Conservation (phyloP, 2,888 invertebrate genomes). For the Rhorus exstirpatorius region DNA sequence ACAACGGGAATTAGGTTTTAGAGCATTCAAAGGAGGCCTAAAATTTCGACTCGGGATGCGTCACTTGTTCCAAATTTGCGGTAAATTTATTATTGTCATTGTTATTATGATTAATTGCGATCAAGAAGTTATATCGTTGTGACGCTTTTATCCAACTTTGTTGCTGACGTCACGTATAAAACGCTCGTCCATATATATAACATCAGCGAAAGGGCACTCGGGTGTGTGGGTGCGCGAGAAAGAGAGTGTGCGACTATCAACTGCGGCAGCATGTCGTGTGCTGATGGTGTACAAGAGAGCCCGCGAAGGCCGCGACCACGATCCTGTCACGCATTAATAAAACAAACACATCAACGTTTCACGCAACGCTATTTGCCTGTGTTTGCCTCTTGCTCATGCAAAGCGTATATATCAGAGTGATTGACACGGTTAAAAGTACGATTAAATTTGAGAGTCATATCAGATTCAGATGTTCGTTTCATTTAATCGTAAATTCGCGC, state of each 20-base stretch:
- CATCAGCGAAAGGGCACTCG: conserved; percentile 59
- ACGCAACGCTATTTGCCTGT: conserved; percentile 73
- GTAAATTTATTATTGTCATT: conserved; percentile 8
- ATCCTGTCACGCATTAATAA: conserved; percentile 82
- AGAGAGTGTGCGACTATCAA: conserved; percentile 43
- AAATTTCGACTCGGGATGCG: not conserved
- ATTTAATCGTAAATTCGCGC: not conserved
- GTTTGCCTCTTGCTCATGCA: conserved; percentile 31
- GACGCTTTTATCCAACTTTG: conserved; percentile 53
- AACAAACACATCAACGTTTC: conserved; percentile 84
- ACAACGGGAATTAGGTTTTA: too few species aligned
- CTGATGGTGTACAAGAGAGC: conserved; percentile 52
- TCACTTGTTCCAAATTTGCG: not conserved
- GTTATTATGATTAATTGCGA: conserved; percentile 29
- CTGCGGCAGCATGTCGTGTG: conserved; percentile 52
- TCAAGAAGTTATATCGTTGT: conserved; percentile 36
- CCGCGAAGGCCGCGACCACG: conserved; percentile 80
- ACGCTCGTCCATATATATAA: conserved; percentile 17
- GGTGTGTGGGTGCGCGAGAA: conserved; percentile 58
- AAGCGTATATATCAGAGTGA: conserved; percentile 51
- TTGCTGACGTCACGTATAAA: conserved; percentile 56
- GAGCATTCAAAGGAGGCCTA: too few species aligned
- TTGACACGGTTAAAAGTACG: conserved; percentile 55
- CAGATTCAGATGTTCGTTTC: conserved; percentile 11
- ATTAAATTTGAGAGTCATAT: conserved; percentile 43